These are phyloP conservation scores for Bufotes viridis DNA, from an alignment of 2,797 vertebrate species.

Conservation along the genomic window DNA sequence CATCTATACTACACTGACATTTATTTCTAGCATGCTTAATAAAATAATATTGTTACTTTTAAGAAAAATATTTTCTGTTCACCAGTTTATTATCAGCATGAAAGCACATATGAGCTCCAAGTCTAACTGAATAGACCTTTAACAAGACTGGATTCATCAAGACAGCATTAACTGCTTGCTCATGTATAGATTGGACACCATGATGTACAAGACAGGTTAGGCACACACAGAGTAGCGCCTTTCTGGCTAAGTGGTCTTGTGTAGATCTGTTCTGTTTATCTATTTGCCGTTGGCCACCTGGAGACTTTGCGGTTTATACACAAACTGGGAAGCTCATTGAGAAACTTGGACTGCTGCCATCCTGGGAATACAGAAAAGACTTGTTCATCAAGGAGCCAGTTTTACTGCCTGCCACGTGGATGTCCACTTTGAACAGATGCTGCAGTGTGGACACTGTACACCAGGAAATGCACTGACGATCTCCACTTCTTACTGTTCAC, in stretches of 20 bases:
- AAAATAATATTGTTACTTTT: slow-evolving; percentile 10
- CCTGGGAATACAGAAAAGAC: slow-evolving; percentile 41
- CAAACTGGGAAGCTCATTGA: slow-evolving; percentile 61
- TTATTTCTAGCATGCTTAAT: not conserved
- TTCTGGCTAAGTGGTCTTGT: slow-evolving; percentile 54
- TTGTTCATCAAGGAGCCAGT: slow-evolving; percentile 60
- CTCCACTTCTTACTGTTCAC: slow-evolving; percentile 33
- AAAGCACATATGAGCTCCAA: slow-evolving; percentile 12
- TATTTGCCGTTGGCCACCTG: slow-evolving; percentile 55
- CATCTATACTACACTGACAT: not conserved
- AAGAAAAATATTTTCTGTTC: slow-evolving; percentile 14
- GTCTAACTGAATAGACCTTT: slow-evolving; percentile 28
- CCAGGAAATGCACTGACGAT: slow-evolving; percentile 50
- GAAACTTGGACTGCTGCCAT: slow-evolving; percentile 54
- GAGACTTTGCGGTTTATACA: slow-evolving; percentile 56
- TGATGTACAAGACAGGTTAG: slow-evolving; percentile 29
- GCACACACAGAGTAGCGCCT: slow-evolving; percentile 43
- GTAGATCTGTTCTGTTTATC: slow-evolving; percentile 54
- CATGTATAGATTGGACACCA: slow-evolving; percentile 28
- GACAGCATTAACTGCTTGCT: slow-evolving; percentile 24
- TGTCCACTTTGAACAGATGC: slow-evolving; percentile 45
- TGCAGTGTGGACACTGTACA: slow-evolving; percentile 49
- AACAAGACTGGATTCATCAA: slow-evolving; percentile 42
- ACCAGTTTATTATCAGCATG: slow-evolving; percentile 3
- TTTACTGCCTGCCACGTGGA: slow-evolving; percentile 55